A percentile compares a stretch with the other conserved stretches of the same genome.
Evolutionary conservation across 1,140 invertebrate species (phyloP).

Genomic region (Cyphomyrmex costatus): DNA sequence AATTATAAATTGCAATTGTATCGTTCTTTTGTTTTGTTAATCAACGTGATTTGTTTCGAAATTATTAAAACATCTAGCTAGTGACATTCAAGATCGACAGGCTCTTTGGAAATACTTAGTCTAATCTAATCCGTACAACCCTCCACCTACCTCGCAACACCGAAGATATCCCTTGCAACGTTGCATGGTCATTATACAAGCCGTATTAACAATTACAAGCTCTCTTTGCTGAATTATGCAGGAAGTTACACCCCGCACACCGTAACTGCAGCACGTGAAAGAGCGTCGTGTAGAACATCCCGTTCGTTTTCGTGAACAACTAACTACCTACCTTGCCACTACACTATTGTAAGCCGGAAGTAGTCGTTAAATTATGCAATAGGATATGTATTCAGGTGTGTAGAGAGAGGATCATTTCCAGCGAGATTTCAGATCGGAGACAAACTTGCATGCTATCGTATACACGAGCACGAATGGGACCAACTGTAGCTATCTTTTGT

Average conservation of each 20-base stretch:
- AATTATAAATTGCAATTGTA: background rate
- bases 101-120: background rate
- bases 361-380: conserved; percentile 79
- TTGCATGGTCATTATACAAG: conserved; percentile 53
- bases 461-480: background rate
- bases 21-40: background rate
- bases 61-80: background rate
- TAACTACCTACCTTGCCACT: conserved; percentile 69
- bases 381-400: conserved; percentile 73
- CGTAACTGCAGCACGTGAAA: conserved; percentile 45
- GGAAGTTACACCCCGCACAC: conserved; percentile 41
- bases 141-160: conserved; percentile 71
- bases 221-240: conserved; percentile 71
- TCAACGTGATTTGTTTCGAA: background rate
- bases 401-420: conserved; percentile 56
- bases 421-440: conserved; percentile 75
- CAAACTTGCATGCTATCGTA: conserved; percentile 73
- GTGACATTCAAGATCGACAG: conserved; percentile 29
- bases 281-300: conserved; percentile 52
- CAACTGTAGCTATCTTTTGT: background rate
- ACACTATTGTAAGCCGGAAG: conserved; percentile 74
- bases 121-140: conserved; percentile 49
- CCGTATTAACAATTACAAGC: conserved; percentile 49
- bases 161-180: conserved; percentile 37
- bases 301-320: conserved; percentile 59